Base-by-base conservation (phyloP, 1,140 invertebrate genomes). In the Diprion similis region DNA sequence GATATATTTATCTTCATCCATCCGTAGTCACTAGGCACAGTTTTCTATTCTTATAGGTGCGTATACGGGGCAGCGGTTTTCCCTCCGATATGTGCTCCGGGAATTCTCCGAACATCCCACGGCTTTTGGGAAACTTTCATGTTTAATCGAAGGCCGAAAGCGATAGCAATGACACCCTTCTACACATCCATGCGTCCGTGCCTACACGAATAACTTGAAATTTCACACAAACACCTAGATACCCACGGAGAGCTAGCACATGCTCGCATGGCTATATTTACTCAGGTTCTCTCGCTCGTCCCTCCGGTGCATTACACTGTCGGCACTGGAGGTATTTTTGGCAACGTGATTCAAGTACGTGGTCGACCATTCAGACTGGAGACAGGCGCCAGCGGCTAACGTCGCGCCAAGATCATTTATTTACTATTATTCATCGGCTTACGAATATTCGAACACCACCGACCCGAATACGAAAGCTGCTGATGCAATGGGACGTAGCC, bases 211-310 rank as follows among this genome's bases (percentile, higher is more conserved):
- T 37, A 37, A 37, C 24, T 1, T 1, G 6, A 37, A 37, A 37
- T 37, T 4, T 37, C 24, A 37, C 24, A 37, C 24, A 37, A 37
- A 37, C 6, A 37, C 24, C 24, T 37, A n/a, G n/a, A n/a, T n/a
- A 37, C 1, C 24, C 24, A 37, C 6, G 24, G 24, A 37, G 2
- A 37, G 24, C 24, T 37, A 37, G 24, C 24, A 37, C 24, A 37
- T 37, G 24, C 24, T 37, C 67, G 67, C 18, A 24, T 66, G 74
- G 80, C 80, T 82, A 81, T 81, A 82, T 82, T 80, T 78, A 80
- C 71, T 73, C 69, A 51, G 70, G 48, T 73, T 72, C 45, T 73
- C 76, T 77, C 74, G 76, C 46, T 74, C 70, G 75, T 24, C 47
- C 71, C 74, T 74, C 69, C 71, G 67, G 72, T 76, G 78, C 70